Conservation (phyloP, 1,140 invertebrate species). For the Ylistrum balloti region DNA sequence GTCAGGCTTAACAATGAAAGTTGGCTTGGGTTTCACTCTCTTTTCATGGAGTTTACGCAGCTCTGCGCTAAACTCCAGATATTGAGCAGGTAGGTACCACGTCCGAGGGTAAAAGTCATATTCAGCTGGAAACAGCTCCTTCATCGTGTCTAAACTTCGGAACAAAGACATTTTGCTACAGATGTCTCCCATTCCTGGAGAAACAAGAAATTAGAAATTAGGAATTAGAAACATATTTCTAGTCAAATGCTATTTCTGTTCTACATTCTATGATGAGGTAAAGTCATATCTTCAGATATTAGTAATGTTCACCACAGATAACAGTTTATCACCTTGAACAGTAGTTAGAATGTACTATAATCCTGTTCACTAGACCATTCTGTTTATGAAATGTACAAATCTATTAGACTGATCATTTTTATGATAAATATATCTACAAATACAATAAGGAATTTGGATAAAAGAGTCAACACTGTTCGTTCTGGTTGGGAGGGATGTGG, state of each 20-base stretch:
- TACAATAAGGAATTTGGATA: no score
- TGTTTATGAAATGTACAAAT: no score
- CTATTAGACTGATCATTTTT: no score
- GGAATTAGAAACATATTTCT: no score
- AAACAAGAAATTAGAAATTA: constrained; percentile 47
- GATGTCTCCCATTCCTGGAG: constrained; percentile 83
- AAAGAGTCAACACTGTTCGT: no score
- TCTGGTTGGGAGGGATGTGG: no score
- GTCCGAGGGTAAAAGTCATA: constrained; percentile 84
- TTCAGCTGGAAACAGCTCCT: constrained; percentile 82
- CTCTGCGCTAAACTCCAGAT: constrained; percentile 79
- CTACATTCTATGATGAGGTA: no score
- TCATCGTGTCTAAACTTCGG: constrained; percentile 82
- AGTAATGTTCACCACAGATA: not conserved
- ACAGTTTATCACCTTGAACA: no score
- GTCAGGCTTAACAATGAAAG: constrained; percentile 84
- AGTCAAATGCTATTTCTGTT: no score
- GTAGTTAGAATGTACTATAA: no score
- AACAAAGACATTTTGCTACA: constrained; percentile 83
- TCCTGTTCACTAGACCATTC: no score
- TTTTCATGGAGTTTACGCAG: constrained; percentile 68
- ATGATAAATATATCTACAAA: no score
- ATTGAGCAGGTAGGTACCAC: constrained; percentile 84
- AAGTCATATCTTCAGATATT: not conserved
- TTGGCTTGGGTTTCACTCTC: constrained; percentile 75